Evolutionary conservation across 2,888 invertebrate genomes (phyloP).

Genomic region (Epicampocera succincta): DNA sequence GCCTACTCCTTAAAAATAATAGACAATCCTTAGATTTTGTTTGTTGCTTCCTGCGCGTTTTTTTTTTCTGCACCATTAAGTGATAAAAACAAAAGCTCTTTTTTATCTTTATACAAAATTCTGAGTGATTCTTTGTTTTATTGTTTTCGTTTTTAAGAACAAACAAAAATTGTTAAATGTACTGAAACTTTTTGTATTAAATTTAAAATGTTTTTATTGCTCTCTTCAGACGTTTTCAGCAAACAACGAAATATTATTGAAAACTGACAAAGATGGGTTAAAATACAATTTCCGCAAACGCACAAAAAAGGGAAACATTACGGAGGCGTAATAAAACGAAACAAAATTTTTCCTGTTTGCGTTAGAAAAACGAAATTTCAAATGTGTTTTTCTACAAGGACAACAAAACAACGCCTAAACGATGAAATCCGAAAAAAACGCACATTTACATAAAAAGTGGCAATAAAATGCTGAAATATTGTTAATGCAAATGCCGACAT

Average conservation of each 20-base stretch:
- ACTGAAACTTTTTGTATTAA: conserved; percentile 39
- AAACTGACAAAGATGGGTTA: conserved; percentile 55
- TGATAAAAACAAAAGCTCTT: neutral
- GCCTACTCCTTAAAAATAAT: conserved; percentile 45
- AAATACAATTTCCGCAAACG: conserved; percentile 58
- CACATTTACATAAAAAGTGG: conserved; percentile 40
- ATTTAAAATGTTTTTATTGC: conserved; percentile 30
- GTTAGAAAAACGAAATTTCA: conserved; percentile 16
- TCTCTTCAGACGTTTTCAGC: neutral
- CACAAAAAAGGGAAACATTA: conserved; percentile 37
- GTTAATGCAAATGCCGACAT: neutral
- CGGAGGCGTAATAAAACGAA: conserved; percentile 11
- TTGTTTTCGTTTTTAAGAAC: too few species aligned
- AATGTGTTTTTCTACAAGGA: neutral
- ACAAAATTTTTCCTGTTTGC: neutral
- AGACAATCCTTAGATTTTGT: conserved; percentile 35
- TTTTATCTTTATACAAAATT: neutral
- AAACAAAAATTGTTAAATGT: conserved; percentile 54
- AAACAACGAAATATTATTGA: conserved; percentile 41
- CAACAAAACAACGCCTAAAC: conserved; percentile 24
- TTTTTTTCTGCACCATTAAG: neutral
- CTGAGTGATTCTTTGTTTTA: neutral
- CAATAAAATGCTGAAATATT: conserved; percentile 52
- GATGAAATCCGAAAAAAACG: neutral
- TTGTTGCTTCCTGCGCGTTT: neutral